Evolutionary conservation across 2,113 vertebrate genomes (phyloP).

Genomic region (Gymnogyps californianus): DNA sequence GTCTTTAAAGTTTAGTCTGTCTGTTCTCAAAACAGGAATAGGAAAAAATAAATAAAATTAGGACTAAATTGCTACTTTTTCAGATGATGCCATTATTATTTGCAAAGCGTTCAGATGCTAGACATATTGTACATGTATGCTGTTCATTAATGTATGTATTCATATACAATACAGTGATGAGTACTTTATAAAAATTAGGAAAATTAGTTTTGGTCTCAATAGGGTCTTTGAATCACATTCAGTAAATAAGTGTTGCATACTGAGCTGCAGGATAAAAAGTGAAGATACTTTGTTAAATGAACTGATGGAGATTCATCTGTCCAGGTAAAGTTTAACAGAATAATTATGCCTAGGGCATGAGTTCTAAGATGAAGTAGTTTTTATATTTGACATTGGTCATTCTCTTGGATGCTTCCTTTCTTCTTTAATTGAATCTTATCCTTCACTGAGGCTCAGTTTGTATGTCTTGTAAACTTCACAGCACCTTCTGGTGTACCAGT

Average conservation of each 20-base stretch:
- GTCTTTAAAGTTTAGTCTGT: not conserved
- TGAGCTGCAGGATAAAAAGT: not conserved
- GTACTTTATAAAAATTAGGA: not conserved
- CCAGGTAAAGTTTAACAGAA: not conserved
- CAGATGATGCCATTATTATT: not conserved
- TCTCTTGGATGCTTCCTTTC: not conserved
- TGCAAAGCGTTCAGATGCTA: not conserved
- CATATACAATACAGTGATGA: not conserved
- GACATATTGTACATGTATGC: not conserved
- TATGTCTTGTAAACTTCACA: not conserved
- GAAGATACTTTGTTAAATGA: not conserved
- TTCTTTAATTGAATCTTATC: not conserved
- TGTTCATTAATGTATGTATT: not conserved
- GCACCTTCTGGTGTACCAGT: not conserved
- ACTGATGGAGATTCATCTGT: not conserved
- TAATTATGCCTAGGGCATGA: not conserved
- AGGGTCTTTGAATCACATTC: not conserved
- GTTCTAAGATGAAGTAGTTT: not conserved
- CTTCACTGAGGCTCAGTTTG: not conserved
- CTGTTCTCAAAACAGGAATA: not conserved
- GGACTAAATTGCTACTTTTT: not conserved
- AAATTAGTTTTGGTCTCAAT: not conserved
- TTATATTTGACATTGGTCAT: not conserved
- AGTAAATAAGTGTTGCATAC: not conserved
- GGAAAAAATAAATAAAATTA: not conserved